A percentile compares a stretch with the other conserved stretches of the same genome.
Conservation (phyloP, 2,888 invertebrate species). For the Harmothoe impar region DNA sequence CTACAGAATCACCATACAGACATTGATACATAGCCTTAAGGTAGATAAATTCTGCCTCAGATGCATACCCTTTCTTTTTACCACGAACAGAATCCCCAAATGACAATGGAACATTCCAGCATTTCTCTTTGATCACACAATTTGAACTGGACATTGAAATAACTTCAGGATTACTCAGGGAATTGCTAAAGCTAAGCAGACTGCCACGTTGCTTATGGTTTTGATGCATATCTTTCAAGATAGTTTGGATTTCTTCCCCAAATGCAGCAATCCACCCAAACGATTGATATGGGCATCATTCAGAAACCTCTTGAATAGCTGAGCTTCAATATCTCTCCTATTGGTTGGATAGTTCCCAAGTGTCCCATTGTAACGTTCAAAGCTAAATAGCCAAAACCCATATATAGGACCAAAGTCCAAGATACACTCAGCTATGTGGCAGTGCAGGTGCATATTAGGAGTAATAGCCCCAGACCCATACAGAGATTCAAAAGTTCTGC, state of each 20-base stretch:
- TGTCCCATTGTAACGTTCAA: too few species aligned
- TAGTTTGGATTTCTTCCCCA: background rate
- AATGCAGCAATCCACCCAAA: background rate
- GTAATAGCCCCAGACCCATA: slow-evolving; percentile 60
- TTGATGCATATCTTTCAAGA: background rate
- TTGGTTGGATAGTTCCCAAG: too few species aligned
- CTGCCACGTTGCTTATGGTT: background rate
- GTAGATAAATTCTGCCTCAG: background rate
- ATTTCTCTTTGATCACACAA: background rate
- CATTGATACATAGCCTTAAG: background rate
- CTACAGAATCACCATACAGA: background rate
- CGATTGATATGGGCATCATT: slow-evolving; percentile 42
- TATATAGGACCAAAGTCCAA: too few species aligned
- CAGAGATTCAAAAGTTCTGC: background rate
- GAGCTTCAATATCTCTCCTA: too few species aligned
- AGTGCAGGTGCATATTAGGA: too few species aligned
- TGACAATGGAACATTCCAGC: background rate
- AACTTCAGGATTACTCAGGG: background rate
- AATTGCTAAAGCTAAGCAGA: background rate
- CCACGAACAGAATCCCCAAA: background rate
- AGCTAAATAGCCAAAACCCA: too few species aligned
- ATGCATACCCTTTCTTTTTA: background rate
- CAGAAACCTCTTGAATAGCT: slow-evolving; percentile 59
- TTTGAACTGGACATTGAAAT: background rate
- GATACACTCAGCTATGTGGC: too few species aligned